These are phyloP conservation scores for Pocillopora damicornis DNA, from an alignment of 64 coral and sea anemone species.

Conservation along the genomic window DNA sequence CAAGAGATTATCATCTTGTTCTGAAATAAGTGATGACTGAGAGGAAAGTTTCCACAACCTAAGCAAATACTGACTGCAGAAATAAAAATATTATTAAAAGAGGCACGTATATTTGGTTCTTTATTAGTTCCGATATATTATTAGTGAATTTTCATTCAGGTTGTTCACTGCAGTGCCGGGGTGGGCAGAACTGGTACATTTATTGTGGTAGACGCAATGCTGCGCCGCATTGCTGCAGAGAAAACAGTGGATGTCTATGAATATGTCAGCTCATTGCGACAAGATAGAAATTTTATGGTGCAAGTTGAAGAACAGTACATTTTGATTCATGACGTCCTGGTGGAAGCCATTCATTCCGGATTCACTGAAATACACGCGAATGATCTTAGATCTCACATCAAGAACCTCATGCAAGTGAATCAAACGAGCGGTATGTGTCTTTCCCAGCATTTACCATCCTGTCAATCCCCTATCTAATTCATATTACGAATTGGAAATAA, in stretches of 20 bases:
- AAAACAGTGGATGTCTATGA: constrained; percentile 75
- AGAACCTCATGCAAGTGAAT: constrained; percentile 54
- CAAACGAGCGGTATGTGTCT: constrained; percentile 40
- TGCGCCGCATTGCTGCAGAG: constrained; percentile 73
- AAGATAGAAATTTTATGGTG: constrained; percentile 90
- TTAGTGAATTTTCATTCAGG: constrained; percentile 7
- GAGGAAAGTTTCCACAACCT: too few relatives aligned
- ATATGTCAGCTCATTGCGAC: constrained; percentile 62
- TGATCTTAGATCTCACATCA: constrained; percentile 60
- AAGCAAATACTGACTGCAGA: too few relatives aligned
- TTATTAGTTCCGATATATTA: too few relatives aligned
- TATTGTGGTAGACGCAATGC: constrained; percentile 80
- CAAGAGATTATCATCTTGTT: too few relatives aligned
- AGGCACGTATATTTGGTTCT: too few relatives aligned
- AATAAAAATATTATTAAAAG: too few relatives aligned
- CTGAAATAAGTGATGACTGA: too few relatives aligned
- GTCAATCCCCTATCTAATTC: neutral
- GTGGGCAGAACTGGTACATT: constrained; percentile 87
- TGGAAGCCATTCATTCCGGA: constrained; percentile 81
- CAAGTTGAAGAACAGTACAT: constrained; percentile 93
- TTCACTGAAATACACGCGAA: constrained; percentile 81
- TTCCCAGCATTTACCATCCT: neutral
- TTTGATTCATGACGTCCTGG: constrained; percentile 81
- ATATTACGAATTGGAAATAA: neutral
- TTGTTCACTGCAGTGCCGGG: constrained; percentile 81